Evolutionary conservation across 1,140 invertebrate genomes (phyloP), one percentile per base, ranked within the genome.

Genomic region (Oedothorax gibbosus): DNA sequence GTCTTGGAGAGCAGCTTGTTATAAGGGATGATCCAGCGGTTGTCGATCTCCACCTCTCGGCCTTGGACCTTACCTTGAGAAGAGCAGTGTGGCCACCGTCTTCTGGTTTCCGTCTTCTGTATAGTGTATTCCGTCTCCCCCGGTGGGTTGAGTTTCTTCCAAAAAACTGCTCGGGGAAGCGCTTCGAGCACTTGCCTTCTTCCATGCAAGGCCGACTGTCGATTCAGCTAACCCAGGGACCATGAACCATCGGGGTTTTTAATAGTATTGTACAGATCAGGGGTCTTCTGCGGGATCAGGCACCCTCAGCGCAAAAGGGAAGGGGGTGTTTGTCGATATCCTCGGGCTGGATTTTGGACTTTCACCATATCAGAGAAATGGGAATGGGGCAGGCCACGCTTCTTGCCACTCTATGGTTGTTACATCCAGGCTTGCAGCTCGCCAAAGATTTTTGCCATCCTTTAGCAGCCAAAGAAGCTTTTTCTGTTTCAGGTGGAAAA

Each of bases 11-110:
- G 88, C 10, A 91, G 80, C 14, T 91, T 90, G 85, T 90, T 91
- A 89, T 92, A 92, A 77, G 91, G 92, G 53, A 92, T 91, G 76
- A 92, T 88, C 90, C 90, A 92, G 56, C 88, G 78, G 86, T 92
- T 92, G 87, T 92, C 90, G 53, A 92, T 88, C 20, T 88, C 81
- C 62, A 87, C 57, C 11, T 86, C 21, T 49, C 11, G 14, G 21
- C 14, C 50, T 14, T 12, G 35, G 35, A 49, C n/a, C 35, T 11
- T 9, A 49, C n/a, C 35, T 11, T 9, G 35, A 50, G 21, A 14
- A 66, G 21, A 49, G 21, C 2, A 3, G 35, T 49, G 2, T 12
- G 5, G 50, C 11, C n/a, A 49, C 11, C 57, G 35, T 35, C 35
- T 35, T 35, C 35, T 35, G 35, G 35, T 35, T 35, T 35, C 35